These are phyloP conservation scores for Diaperis boleti DNA, from an alignment of 2,888 invertebrate species.

Conservation along the genomic window DNA sequence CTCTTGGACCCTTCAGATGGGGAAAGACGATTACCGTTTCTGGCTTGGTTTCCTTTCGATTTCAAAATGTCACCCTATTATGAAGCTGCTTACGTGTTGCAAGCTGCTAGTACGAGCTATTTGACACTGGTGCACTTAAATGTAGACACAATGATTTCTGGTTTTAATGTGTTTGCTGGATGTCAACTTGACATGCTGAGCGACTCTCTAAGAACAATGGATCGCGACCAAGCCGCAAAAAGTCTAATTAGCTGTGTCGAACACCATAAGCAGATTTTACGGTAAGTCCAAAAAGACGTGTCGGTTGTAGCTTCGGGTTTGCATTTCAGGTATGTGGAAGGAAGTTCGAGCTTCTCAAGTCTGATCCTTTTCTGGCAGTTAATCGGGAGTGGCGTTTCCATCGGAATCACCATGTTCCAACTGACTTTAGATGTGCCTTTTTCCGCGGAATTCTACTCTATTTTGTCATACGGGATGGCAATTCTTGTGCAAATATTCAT, in stretches of 20 bases:
- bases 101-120: slow-evolving; percentile 1
- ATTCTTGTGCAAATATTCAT: slow-evolving; percentile 17
- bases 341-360: no score
- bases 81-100: slow-evolving; percentile 10
- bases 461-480: not conserved
- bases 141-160: slow-evolving; percentile 8
- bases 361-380: slow-evolving; percentile 12
- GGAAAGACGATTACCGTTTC: slow-evolving; percentile 19
- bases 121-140: not conserved
- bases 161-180: not conserved
- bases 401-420: slow-evolving; percentile 15
- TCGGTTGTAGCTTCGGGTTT: no score
- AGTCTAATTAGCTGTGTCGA: not conserved
- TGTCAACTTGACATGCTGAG: slow-evolving; percentile 11
- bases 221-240: not conserved
- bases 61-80: slow-evolving; percentile 14
- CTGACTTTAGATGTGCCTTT: slow-evolving; percentile 10
- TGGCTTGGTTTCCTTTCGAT: slow-evolving; percentile 25
- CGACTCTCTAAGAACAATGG: slow-evolving; percentile 1
- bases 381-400: not conserved
- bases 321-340: no score
- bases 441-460: slow-evolving; percentile 4
- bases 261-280: slow-evolving; percentile 4
- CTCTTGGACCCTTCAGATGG: no score
- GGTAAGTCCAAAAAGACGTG: no score